Evolutionary conservation across 2,113 vertebrate genomes (phyloP).

Genomic region (Bubo bubo): DNA sequence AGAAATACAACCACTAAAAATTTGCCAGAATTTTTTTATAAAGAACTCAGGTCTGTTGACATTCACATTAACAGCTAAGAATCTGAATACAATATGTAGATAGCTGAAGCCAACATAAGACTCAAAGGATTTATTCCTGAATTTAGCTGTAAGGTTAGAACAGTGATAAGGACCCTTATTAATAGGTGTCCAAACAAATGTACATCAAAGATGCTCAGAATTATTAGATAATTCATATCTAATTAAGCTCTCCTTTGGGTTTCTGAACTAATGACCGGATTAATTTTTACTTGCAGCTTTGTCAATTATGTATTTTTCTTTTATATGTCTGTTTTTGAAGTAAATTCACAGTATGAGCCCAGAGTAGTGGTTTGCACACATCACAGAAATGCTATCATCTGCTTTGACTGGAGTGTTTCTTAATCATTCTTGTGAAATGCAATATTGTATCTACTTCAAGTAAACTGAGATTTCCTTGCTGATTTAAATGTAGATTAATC

Average conservation of each 20-base stretch:
- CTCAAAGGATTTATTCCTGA: background rate
- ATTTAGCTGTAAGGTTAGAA: background rate
- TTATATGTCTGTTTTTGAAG: background rate
- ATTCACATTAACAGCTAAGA: background rate
- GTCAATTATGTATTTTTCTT: background rate
- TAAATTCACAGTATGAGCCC: background rate
- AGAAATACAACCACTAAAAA: background rate
- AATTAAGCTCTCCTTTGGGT: background rate
- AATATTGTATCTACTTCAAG: background rate
- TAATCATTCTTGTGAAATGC: background rate
- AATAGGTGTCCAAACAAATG: background rate
- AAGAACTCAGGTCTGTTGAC: background rate
- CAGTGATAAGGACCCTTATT: background rate
- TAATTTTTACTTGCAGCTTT: background rate
- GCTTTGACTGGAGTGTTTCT: background rate
- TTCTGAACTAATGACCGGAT: constrained; percentile 1
- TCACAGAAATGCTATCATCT: background rate
- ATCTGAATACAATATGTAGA: background rate
- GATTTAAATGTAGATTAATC: background rate
- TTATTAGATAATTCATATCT: background rate
- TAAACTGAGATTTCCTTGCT: background rate
- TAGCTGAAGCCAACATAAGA: background rate
- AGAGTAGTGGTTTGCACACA: background rate
- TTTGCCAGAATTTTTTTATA: background rate
- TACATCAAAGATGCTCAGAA: background rate